These are phyloP conservation scores for Esox lucius DNA, from an alignment of 2,797 vertebrate genomes.

Conservation along the genomic window DNA sequence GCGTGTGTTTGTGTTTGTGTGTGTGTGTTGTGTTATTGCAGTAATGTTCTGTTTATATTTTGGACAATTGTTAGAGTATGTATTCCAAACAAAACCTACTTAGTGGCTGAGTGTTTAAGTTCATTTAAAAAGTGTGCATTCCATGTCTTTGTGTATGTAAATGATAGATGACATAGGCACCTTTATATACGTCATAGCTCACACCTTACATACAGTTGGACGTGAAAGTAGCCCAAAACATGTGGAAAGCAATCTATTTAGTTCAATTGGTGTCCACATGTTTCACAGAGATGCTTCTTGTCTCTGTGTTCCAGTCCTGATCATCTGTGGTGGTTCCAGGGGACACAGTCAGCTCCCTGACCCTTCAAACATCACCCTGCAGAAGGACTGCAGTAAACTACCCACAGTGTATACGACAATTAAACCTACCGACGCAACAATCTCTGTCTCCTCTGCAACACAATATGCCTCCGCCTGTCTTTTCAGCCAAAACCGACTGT, in stretches of 20 bases:
- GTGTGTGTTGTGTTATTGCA: background rate
- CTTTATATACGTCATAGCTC: too few relatives aligned
- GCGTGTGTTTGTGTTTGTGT: background rate
- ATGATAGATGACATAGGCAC: too few relatives aligned
- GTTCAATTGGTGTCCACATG: background rate
- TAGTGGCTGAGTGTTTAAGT: too few relatives aligned
- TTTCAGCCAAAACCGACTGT: constrained; percentile 67
- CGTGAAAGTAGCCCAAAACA: too few relatives aligned
- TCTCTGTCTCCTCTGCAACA: constrained; percentile 33
- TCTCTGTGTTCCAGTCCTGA: constrained; percentile 70
- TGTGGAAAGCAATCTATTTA: background rate
- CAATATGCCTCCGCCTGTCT: constrained; percentile 53
- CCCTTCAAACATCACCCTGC: constrained; percentile 39
- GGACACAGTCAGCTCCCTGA: constrained; percentile 38
- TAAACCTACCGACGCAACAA: constrained; percentile 40
- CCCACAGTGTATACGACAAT: constrained; percentile 45
- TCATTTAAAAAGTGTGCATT: too few relatives aligned
- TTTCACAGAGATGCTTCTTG: background rate
- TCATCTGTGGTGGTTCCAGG: constrained; percentile 49
- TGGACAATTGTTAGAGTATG: too few relatives aligned
- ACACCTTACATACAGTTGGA: too few relatives aligned
- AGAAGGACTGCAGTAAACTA: constrained; percentile 46
- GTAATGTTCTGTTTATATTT: too few relatives aligned
- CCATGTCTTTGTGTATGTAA: too few relatives aligned
- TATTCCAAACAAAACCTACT: too few relatives aligned